Conservation (phyloP, 35 echinoderm and acorn worm species). For the Ophiothrix spiculata region DNA sequence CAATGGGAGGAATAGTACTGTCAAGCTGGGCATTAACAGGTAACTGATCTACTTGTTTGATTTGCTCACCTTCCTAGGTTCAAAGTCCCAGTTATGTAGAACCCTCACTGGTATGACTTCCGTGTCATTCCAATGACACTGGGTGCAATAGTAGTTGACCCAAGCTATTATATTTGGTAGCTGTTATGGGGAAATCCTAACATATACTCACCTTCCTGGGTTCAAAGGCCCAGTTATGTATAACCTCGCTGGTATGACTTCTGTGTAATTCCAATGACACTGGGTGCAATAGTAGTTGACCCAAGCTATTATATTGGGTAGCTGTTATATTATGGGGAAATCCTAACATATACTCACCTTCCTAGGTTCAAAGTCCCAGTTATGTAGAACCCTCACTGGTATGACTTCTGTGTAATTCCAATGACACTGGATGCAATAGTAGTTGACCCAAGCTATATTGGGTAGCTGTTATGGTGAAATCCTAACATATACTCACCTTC, state of each 20-base stretch:
- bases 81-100: constrained; percentile 98
- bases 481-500: constrained; percentile 62
- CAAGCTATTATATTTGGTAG: no score
- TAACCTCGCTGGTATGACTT: constrained; percentile 95
- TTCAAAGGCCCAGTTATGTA: constrained; percentile 98
- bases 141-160: constrained; percentile 88
- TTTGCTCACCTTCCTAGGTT: constrained; percentile 76
- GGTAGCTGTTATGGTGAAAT: no score
- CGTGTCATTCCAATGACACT: constrained; percentile 96
- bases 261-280: constrained; percentile 95
- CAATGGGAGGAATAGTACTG: no score
- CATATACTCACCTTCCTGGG: constrained; percentile 80
- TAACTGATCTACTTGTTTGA: no score
- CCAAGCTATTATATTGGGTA: no score
- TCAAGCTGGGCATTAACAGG: no score
- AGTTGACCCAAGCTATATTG: no score
- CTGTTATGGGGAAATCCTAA: no score
- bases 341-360: constrained; percentile 79
- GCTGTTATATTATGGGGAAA: no score
- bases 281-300: constrained; percentile 87
- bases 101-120: constrained; percentile 96
- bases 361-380: constrained; percentile 95
- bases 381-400: constrained; percentile 96
- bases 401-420: constrained; percentile 95
- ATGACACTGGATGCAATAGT: constrained; percentile 87